Conservation (phyloP, 1,140 invertebrate species). For the Drosophila rufa region DNA sequence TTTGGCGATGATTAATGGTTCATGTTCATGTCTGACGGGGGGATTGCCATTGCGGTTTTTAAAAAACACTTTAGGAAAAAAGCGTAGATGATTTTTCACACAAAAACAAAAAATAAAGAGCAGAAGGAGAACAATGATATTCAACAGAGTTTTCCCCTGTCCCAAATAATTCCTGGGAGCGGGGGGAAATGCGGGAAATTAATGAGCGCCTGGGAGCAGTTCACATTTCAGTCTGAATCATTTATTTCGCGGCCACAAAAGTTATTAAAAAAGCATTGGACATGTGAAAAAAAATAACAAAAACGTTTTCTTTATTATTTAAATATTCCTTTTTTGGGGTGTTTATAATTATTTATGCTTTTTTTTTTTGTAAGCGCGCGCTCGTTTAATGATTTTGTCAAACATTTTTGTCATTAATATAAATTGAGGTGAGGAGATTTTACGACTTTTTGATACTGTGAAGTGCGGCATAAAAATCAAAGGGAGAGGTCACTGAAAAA, state of each 20-base stretch:
- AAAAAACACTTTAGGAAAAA: slow-evolving; percentile 53
- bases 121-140: slow-evolving; percentile 36
- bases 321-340: slow-evolving; percentile 32
- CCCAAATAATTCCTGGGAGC: slow-evolving; percentile 3
- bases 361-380: slow-evolving; percentile 6
- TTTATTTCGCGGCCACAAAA: slow-evolving; percentile 53
- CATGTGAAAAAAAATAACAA: slow-evolving; percentile 5
- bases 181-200: slow-evolving; percentile 42
- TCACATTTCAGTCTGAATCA: slow-evolving; percentile 45
- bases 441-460: slow-evolving; percentile 50
- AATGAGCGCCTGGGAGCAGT: slow-evolving; percentile 61
- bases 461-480: slow-evolving; percentile 18
- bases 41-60: slow-evolving; percentile 53
- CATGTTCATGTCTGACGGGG: slow-evolving; percentile 27
- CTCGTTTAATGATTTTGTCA: slow-evolving; percentile 74
- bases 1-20: slow-evolving; percentile 54
- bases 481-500: slow-evolving; percentile 17
- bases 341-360: slow-evolving; percentile 41
- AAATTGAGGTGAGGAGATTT: slow-evolving; percentile 45
- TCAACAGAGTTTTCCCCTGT: slow-evolving; percentile 26
- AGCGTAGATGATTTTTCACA: slow-evolving; percentile 61
- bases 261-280: slow-evolving; percentile 35
- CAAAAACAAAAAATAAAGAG: slow-evolving; percentile 14
- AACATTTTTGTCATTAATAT: slow-evolving; percentile 66
- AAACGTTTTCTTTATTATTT: slow-evolving; percentile 33